Base-by-base conservation (phyloP, 2,888 invertebrate species). In the Lycocerus yunnanus region DNA sequence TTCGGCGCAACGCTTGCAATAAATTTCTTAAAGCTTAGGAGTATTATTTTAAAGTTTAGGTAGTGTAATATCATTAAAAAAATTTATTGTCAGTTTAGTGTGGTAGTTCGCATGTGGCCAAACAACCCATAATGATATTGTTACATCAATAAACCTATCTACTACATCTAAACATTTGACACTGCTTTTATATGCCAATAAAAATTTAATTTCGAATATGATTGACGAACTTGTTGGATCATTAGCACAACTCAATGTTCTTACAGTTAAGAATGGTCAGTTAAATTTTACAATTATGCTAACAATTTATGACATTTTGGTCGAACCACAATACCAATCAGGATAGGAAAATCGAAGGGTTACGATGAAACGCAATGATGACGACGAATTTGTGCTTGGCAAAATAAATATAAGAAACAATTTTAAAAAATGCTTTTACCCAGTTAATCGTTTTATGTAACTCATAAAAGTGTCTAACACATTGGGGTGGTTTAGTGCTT, bases 81-180 rank as follows among this genome's bases (percentile, higher is more conserved):
- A 82, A 86, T 86, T 86, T 86, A 86, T 86, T 85, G 85, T 83
- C 84, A 82, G 83, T 85, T 86, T 85, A 85, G 84, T 85, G 84
- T 83, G 84, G 85, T 82, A 85, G 85, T 86, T 86, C 84, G 85
- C 86, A 86, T 86, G 86, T 85, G 86, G 83, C 83, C 81, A 82
- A 85, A 85, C 83, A 83, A 82, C 82, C 84, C 83, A 84, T 86
- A 86, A 86, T 86, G 86, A 86, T 86, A 86, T 86, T 86, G 86
- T 86, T 85, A 86, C 86, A 86, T 86, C 86, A 86, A 86, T 86
- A 86, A 86, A 86, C 85, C 84, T 84, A 86, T 86, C 85, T 85
- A 80, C 81, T 80, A 84, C 85, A 85, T 85, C 84, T 84, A 84
- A 85, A 84, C 85, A 84, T 85, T 85, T 85, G 85, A 85, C 85